Conservation (phyloP, 1,140 invertebrate genomes). For the Penaeus vannamei region DNA sequence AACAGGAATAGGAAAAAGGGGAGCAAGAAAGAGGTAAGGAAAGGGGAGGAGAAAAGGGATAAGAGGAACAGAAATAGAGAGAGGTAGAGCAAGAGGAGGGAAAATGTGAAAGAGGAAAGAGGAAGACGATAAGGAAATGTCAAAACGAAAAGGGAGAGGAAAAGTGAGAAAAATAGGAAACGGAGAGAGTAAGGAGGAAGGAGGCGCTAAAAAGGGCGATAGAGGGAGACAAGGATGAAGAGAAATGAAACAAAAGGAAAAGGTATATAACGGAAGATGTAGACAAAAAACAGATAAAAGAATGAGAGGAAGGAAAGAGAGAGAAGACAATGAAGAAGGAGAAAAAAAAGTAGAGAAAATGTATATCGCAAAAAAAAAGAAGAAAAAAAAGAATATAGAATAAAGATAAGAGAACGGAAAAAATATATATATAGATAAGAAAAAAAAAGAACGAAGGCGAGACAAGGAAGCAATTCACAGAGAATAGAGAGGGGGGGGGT, state of each 20-base stretch:
- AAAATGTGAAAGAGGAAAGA: neutral
- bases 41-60: constrained; percentile 19
- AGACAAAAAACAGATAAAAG: neutral
- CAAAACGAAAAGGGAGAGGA: neutral
- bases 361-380: neutral
- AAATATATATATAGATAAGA: too few relatives aligned
- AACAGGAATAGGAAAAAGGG: too few relatives aligned
- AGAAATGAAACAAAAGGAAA: too few relatives aligned
- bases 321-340: neutral
- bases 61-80: constrained; percentile 75
- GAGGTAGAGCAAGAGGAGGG: constrained; percentile 72
- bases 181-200: neutral
- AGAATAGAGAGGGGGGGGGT: neutral
- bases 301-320: neutral
- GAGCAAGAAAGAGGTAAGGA: too few relatives aligned
- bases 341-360: neutral
- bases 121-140: neutral
- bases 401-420: neutral
- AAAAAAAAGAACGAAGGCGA: too few relatives aligned
- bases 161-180: neutral
- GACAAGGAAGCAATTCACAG: neutral
- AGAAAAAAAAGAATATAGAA: neutral
- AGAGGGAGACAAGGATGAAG: too few relatives aligned
- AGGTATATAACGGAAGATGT: neutral
- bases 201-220: too few relatives aligned